A percentile compares a stretch with the other conserved stretches of the same genome.
These are phyloP conservation scores for Orussus abietinus DNA, from an alignment of 1,140 invertebrate species.

Conservation along the genomic window DNA sequence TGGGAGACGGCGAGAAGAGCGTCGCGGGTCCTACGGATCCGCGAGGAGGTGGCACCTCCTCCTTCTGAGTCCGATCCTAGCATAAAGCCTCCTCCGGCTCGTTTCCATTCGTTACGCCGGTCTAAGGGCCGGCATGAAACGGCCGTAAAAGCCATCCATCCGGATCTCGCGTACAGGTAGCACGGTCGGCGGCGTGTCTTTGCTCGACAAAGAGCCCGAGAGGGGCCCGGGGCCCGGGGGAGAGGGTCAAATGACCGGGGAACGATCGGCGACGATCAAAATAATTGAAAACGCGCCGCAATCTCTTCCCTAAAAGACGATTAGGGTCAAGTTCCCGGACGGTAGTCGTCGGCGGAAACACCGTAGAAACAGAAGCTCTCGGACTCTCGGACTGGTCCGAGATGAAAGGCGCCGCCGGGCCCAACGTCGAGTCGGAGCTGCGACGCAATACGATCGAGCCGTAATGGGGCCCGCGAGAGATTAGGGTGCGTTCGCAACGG, in stretches of 20 bases:
- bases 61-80: no score
- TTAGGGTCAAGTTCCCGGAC: slow-evolving; percentile 45
- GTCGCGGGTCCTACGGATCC: no score
- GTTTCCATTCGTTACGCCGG: no score
- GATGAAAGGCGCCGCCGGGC: slow-evolving; percentile 44
- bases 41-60: no score
- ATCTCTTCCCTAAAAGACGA: slow-evolving; percentile 33
- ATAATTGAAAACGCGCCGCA: slow-evolving; percentile 35
- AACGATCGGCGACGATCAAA: slow-evolving; percentile 20
- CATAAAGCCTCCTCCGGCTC: no score
- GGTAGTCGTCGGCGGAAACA: slow-evolving; percentile 47
- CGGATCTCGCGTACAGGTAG: background rate
- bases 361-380: slow-evolving; percentile 48
- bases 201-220: background rate
- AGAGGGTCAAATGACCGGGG: slow-evolving; percentile 20
- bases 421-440: slow-evolving; percentile 31
- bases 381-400: slow-evolving; percentile 25
- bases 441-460: slow-evolving; percentile 42
- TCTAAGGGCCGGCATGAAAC: background rate
- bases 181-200: background rate
- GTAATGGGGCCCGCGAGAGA: slow-evolving; percentile 41
- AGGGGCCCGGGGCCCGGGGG: no score
- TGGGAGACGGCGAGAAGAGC: no score
- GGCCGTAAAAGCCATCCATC: background rate
- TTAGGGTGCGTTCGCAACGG: slow-evolving; percentile 19